Base-by-base conservation (phyloP, 2,888 invertebrate genomes). In the Sminthurides aquaticus region DNA sequence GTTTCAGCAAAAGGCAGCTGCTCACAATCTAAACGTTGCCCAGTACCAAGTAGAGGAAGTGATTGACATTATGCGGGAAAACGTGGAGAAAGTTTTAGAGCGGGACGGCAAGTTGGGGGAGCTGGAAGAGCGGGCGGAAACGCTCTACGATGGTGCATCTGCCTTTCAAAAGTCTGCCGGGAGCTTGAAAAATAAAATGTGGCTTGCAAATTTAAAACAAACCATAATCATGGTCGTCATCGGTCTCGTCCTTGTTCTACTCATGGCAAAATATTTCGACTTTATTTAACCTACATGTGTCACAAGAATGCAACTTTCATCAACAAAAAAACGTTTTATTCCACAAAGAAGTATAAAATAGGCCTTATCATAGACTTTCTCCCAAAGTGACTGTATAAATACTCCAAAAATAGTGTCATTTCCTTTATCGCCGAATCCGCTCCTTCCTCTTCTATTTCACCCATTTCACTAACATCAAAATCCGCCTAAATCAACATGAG, bases 11-110 rank as follows among this genome's bases (percentile, higher is more conserved):
- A 60, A 60, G 28, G 60, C 60, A 26, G 60, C 60, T 15, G 49
- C 49, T 8, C 60, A 60, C 22, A 60, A 60, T 27, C 49, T 52
- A 1, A 60, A n/a, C n/a, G 60, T 60, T 5, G 27, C 52, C 20
- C 60, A 60, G 22, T 60, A 52, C 27, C 60, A 60, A 60, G 60
- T 60, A 20, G 60, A 52, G 52, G 60, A 60, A 26, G 60, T 60
- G 52, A 60, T 60, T 60, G 60, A 52, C 3, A 60, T 60, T 28
- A 60, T 60, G 60, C 25, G 52, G 25, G 52, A 49, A 27, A 60
- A 60, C 27, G 60, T 60, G 60, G 60, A 60, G 5, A 60, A 60
- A 52, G 60, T 60, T 5, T 28, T 60, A 28, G 60, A 60, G 52
- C 49, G 60, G 20, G 60, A 60, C 52, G 52, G 25, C 1, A 60